Evolutionary conservation across 2,797 vertebrate genomes (phyloP), one percentile per base, ranked within the genome.

Genomic region (Peromyscus eremicus): DNA sequence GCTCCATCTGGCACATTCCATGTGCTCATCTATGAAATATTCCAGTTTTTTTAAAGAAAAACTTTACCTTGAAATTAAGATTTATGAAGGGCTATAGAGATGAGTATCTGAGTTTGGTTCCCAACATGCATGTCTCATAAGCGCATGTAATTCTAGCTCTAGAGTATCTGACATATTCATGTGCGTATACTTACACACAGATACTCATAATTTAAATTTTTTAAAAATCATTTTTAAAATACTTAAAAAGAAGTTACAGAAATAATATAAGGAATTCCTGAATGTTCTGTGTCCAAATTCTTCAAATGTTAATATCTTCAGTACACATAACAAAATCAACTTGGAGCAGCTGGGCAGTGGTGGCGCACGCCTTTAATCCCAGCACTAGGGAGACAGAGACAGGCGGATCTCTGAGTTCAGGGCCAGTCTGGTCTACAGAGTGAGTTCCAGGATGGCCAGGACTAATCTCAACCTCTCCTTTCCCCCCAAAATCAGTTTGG

Each of bases 21-120:
- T 14, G 19, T 76, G 40, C 43, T 89, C 66, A 17, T 92, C 52
- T 64, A 16, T 89, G 68, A 79, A 92, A 57, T 82, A 66, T 49
- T 46, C 29, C 70, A 23, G 37, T 3, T 89, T 88, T 88, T 49
- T 88, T 32, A 70, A 92, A 66, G 43, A 76, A 40, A 85, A 77
- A 90, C 40, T 83, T 84, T 21, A 96, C 83, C 83, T 91, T 89
- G 12, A 96, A 94, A 75, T 85, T 49, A 91, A 92, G 64, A 84
- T 93, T 93, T 92, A 81, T 55, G 81, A 43, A 92, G 27, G 73
- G 8, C 62, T 77, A 34, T 34, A 64, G 73, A 49, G 40, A 17
- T 64, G 10, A 40, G 34, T 49, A 75, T 17, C 86, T 13, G 16
- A 75, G n/a, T 75, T 64, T 46, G 6, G 73, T 34, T 77, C 19